A percentile compares a stretch with the other conserved stretches of the same genome.
Conservation (phyloP, 2,113 vertebrate species). For the Vicugna pacos region DNA sequence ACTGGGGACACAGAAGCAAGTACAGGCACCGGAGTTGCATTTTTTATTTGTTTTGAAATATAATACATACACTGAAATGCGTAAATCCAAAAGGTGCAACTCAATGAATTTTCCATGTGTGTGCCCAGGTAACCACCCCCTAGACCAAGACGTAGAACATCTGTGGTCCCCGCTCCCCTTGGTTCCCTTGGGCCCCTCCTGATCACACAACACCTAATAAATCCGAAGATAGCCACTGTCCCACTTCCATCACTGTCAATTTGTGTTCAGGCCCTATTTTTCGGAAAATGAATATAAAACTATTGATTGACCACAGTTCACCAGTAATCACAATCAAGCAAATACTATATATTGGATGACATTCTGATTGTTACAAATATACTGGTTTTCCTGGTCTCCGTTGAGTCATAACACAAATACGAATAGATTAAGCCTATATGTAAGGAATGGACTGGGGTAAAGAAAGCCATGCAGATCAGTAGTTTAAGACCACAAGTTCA, state of each 20-base stretch:
- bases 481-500: background rate
- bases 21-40: background rate
- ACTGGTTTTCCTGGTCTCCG: background rate
- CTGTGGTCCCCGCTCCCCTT: accelerated
- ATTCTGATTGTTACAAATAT: background rate
- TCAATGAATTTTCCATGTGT: background rate
- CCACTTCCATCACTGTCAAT: background rate
- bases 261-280: background rate
- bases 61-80: background rate
- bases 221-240: background rate
- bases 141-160: background rate
- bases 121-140: background rate
- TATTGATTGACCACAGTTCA: background rate
- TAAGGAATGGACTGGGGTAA: background rate
- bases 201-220: background rate
- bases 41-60: slow-evolving; percentile 1
- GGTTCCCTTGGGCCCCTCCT: background rate
- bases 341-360: background rate
- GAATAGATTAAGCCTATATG: background rate
- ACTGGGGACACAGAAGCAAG: background rate
- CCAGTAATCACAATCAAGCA: background rate
- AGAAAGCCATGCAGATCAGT: background rate
- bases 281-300: background rate
- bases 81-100: background rate
- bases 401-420: background rate